A percentile compares a stretch with the other conserved stretches of the same genome.
Evolutionary conservation across 2,888 invertebrate species (phyloP).

Genomic region (Xylota segnis): DNA sequence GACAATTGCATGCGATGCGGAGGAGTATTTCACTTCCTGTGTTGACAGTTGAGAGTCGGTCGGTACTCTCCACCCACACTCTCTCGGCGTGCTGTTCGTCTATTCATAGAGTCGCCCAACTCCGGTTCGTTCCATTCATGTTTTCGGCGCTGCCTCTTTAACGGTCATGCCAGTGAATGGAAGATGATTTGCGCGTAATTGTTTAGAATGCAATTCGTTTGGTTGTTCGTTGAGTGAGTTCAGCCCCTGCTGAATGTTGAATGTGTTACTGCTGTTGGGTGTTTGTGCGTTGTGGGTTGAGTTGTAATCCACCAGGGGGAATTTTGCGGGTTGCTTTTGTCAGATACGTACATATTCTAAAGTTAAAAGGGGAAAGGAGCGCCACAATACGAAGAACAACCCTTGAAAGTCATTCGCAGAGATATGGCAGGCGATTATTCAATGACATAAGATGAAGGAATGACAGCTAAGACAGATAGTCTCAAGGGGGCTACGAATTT

Average conservation of each 20-base stretch:
- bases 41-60: conserved; percentile 69
- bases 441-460: conserved; percentile 70
- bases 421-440: conserved; percentile 69
- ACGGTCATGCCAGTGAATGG: conserved; percentile 67
- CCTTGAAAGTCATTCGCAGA: conserved; percentile 67
- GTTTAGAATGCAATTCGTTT: conserved; percentile 76
- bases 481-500: conserved; percentile 65
- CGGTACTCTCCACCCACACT: conserved; percentile 41
- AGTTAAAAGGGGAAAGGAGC: conserved; percentile 1
- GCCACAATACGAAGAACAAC: conserved; percentile 14
- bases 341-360: conserved; percentile 15
- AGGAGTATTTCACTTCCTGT: conserved; percentile 76
- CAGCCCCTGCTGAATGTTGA: conserved; percentile 28
- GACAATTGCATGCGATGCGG: conserved; percentile 74
- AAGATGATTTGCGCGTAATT: conserved; percentile 76
- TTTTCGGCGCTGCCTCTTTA: conserved; percentile 44
- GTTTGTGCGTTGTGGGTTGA: conserved; percentile 19
- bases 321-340: conserved; percentile 22
- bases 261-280: conserved; percentile 11
- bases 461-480: conserved; percentile 73
- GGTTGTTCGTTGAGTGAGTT: conserved; percentile 53
- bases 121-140: conserved; percentile 47
- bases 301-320: conserved; percentile 48
- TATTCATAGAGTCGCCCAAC: conserved; percentile 43
- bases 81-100: conserved; percentile 14